A percentile compares a stretch with the other conserved stretches of the same genome.
phyloP scores from a whole-genome alignment of 2,797 vertebrate species.

The Chiroxiphia lanceolata region DNA sequence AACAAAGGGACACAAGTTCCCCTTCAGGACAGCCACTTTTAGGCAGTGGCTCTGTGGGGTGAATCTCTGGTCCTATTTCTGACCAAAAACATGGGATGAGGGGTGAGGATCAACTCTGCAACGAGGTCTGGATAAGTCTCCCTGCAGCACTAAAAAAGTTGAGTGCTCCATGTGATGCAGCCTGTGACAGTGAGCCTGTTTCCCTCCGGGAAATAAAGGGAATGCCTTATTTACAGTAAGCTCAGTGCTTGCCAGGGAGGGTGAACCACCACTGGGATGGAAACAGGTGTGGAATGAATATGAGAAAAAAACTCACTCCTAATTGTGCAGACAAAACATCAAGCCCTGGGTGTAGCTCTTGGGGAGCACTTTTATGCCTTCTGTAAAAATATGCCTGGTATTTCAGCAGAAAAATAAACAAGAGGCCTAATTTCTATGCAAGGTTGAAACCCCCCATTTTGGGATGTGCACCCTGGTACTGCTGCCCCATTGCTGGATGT shows the following conservation, averaged over 20 bases:
- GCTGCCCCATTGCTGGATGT: neutral
- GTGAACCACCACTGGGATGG: neutral
- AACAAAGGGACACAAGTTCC: fast-evolving
- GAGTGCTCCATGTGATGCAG: neutral
- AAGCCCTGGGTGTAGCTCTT: neutral
- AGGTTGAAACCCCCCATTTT: fast-evolving
- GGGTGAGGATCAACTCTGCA: neutral
- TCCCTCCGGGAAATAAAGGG: neutral
- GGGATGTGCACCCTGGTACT: neutral
- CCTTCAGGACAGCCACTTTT: neutral
- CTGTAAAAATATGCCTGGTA: neutral
- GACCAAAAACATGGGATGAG: neutral
- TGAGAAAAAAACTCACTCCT: neutral
- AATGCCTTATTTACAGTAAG: constrained; percentile 11
- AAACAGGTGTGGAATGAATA: neutral
- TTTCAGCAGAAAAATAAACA: neutral
- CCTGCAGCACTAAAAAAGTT: neutral
- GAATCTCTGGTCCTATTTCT: neutral
- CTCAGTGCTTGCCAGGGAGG: neutral
- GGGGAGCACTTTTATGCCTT: neutral
- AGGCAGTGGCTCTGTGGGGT: neutral
- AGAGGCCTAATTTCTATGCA: neutral
- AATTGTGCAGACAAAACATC: neutral
- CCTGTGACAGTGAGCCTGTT: neutral
- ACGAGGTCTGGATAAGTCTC: fast-evolving